Base-by-base conservation (phyloP, 2,888 invertebrate species). In the Psylliodes chrysocephalus region DNA sequence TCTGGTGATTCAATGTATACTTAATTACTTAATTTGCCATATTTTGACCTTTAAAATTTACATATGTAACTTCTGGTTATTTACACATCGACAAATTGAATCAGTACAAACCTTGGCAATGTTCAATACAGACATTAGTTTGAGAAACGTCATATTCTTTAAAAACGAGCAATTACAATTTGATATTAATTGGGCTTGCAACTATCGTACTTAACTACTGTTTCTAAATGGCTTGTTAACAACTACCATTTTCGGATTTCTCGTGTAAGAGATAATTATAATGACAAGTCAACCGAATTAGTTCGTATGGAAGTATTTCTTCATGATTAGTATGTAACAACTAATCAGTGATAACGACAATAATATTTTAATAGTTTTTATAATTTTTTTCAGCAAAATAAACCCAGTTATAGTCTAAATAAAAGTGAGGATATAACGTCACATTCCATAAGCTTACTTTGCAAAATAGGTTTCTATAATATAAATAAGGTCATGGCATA, bases 171-270 rank as follows among this genome's bases (percentile, higher is more conserved):
- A 38, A 54, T 54, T 54, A 54, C 17, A 28, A 40, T 33, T 40
- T 35, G 17, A 54, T 15, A 42, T 40, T 54, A 54, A 54, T 54
- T 54, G 15, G 22, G 17, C 12, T 12, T 35, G 53, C 38, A 53
- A 33, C 14, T 40, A 49, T 40, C 25, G 54, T 17, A 22, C 35
- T 10, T 19, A 22, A 25, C 25, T 40, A 40, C 25, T 54, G 40
- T 8, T 8, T 18, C 35, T 35, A 54, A 54, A 18, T 15, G 19
- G 4, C 28, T 54, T 54, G 54, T 54, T 54, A 54, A 54, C 54
- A 54, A 54, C 54, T 54, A 15, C 54, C 54, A 25, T 54, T 40
- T 54, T 54, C 8, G 54, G 54, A 54, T 28, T 15, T 40, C 42
- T 25, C 12, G 1, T 42, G 22, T 54, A 54, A 19, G 5, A 54